These are phyloP conservation scores for Mormoops blainvillei DNA, from an alignment of 2,113 vertebrate genomes.

Conservation along the genomic window DNA sequence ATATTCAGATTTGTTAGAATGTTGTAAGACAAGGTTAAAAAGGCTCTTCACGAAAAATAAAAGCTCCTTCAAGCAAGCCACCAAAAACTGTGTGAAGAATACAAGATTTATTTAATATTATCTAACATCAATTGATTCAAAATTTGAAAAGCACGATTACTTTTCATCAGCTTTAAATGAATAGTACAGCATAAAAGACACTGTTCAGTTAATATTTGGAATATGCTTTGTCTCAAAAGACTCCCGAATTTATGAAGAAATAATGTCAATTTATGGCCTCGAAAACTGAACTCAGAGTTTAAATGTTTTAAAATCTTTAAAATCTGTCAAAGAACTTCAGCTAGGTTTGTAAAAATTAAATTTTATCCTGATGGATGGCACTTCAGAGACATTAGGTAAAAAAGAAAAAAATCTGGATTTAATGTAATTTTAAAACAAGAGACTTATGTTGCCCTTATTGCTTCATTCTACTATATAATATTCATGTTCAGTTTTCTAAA, in stretches of 20 bases:
- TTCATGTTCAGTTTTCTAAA: neutral
- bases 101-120: neutral
- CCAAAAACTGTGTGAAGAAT: neutral
- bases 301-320: constrained; percentile 25
- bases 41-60: neutral
- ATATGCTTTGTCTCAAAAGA: neutral
- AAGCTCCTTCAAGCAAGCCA: neutral
- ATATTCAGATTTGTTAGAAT: neutral
- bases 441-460: neutral
- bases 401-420: neutral
- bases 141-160: neutral
- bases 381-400: neutral
- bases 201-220: neutral
- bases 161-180: neutral
- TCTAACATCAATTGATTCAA: neutral
- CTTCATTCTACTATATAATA: neutral
- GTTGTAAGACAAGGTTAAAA: constrained; percentile 13
- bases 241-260: neutral
- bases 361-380: neutral
- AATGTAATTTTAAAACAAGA: neutral
- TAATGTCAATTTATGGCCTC: neutral
- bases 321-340: neutral
- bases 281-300: neutral
- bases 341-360: neutral
- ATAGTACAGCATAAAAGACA: neutral